phyloP scores from a whole-genome alignment of 2,888 invertebrate species.

The Schizaphis graminum region DNA sequence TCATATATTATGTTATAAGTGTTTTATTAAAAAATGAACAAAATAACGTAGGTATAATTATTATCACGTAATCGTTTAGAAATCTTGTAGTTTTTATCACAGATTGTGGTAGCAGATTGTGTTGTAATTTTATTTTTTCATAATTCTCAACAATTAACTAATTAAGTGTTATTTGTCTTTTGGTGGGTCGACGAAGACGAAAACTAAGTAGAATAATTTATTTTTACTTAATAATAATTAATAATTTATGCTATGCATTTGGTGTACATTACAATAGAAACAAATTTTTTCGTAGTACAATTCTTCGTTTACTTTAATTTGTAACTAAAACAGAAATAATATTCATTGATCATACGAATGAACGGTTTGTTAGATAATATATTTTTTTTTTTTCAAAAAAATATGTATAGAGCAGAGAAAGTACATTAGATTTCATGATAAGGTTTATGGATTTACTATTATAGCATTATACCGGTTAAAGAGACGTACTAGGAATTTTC shows the following conservation, averaged over 20 bases:
- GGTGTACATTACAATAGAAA: neutral
- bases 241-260: neutral
- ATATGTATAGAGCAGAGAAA: neutral
- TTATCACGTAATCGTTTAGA: constrained; percentile 18
- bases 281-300: neutral
- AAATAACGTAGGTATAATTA: neutral
- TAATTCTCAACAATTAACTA: neutral
- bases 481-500: neutral
- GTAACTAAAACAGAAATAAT: neutral
- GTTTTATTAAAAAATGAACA: neutral
- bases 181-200: neutral
- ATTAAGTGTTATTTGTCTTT: constrained; percentile 7
- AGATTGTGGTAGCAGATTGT: neutral
- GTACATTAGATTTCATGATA: neutral
- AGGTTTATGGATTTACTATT: neutral
- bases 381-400: neutral
- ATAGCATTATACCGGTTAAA: neutral
- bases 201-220: neutral
- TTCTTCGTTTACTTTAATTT: neutral
- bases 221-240: neutral
- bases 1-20: neutral
- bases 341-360: neutral
- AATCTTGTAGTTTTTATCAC: neutral
- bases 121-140: neutral
- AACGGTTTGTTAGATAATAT: neutral